A percentile compares a stretch with the other conserved stretches of the same genome.
phyloP scores from a whole-genome alignment of 2,113 vertebrate species.

The Lucifuga dentata region DNA sequence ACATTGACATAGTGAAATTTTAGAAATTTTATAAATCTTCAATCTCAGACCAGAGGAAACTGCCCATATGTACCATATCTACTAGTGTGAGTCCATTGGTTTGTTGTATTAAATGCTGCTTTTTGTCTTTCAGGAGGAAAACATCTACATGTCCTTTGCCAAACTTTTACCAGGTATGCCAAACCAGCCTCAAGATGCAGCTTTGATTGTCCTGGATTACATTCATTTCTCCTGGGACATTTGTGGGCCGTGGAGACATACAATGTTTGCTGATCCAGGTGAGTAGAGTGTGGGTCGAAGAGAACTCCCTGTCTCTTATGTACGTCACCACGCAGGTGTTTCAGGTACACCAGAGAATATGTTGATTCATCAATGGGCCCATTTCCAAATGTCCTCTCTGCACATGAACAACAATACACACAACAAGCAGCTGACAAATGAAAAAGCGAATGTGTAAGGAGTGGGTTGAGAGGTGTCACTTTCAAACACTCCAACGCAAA shows the following conservation, averaged over 20 bases:
- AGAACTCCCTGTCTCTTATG: conserved; percentile 65
- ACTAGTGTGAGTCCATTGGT: neutral
- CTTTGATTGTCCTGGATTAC: conserved; percentile 26
- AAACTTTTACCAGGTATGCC: conserved; percentile 25
- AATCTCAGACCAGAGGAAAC: too few species aligned
- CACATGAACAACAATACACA: conserved; percentile 40
- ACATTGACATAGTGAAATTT: too few species aligned
- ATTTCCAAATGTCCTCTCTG: conserved; percentile 61
- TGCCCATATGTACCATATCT: conserved; percentile 16
- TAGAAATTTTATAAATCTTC: too few species aligned
- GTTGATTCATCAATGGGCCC: conserved; percentile 67
- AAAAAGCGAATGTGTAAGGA: conserved; percentile 4
- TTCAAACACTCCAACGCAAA: too few species aligned
- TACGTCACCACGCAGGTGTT: conserved; percentile 61
- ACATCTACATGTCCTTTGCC: conserved; percentile 12
- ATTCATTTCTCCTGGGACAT: conserved; percentile 57
- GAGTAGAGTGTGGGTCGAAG: conserved; percentile 71
- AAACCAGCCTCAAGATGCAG: conserved; percentile 34
- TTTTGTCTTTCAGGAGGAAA: conserved; percentile 39
- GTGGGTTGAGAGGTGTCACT: neutral
- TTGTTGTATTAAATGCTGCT: conserved; percentile 4
- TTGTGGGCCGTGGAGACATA: conserved; percentile 65
- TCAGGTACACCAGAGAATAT: conserved; percentile 48
- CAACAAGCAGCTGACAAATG: conserved; percentile 22
- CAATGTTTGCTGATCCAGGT: conserved; percentile 69